Evolutionary conservation across 1,140 invertebrate genomes (phyloP), one percentile per base, ranked within the genome.

Genomic region (Drosophila neocordata): DNA sequence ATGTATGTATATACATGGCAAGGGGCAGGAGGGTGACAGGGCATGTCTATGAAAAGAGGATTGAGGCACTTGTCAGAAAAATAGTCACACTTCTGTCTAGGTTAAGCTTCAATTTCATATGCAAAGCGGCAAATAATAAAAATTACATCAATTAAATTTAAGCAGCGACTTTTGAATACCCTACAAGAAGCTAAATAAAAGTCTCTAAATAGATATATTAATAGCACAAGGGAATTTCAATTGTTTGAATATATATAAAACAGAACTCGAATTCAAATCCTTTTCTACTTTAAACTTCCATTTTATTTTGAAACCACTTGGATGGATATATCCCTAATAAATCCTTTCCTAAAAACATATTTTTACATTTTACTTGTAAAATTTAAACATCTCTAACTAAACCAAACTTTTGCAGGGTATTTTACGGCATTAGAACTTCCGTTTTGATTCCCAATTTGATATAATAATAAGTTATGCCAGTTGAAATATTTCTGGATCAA

Each of bases 31-130:
- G 38, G 38, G 6, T 15, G n/a, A 15, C n/a, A n/a, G n/a, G n/a
- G 13, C 6, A n/a, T 41, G 41, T 20, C 15, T 48, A 48, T 48
- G 41, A 48, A 12, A 18, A 48, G 18, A 11, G 18, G 41, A 48
- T 48, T 20, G 41, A 48, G 41, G n/a, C 27, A 48, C 35, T 69
- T 73, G 62, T 67, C 18, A 55, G 63, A 69, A 65, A 31, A 20
- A 48, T 48, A 48, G 41, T 48, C 15, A 48, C 41, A 48, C 41
- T 48, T 48, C 15, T 48, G 41, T 48, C 41, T 48, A 48, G 15
- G 15, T 18, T 48, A 48, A 48, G 41, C 41, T 48, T 48, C 41
- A 48, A 48, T 48, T 48, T 20, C 15, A 48, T 48, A 48, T 48
- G 41, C 41, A 48, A 48, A 48, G 41, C 6, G 15, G 7, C 15